Base-by-base conservation (phyloP, 2,797 vertebrate species). In the Bucorvus abyssinicus region DNA sequence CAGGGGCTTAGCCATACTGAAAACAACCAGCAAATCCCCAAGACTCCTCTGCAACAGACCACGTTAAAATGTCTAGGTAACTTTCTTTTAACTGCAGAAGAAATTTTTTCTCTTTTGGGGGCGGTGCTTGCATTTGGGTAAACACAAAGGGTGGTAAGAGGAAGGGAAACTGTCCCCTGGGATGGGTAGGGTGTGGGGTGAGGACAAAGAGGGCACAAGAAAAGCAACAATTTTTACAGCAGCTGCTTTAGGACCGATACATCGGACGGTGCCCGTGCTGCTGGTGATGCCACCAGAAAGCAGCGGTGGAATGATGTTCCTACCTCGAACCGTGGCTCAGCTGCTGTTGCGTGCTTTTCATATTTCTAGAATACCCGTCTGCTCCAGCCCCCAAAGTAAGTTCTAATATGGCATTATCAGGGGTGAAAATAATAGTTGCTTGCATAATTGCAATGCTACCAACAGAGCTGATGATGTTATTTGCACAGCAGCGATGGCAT, bases 401-500 rank as follows among this genome's bases (percentile, higher is more conserved):
- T 67, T 82, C 65, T 92, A 86, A 82, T 92, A 63, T 70, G 86
- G 75, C 79, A 55, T 40, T 86, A 91, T 90, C 83, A 96, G 85
- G 85, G 69, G 55, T 90, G 90, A 86, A 87, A 95, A 91, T 92
- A 95, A 94, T 81, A 77, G 92, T 79, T 87, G 74, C 93, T 94
- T 93, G 57, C 86, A 86, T 95, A 96, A 95, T 92, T 93, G 93
- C 89, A 87, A 78, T 70, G 65, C 93, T 90, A 87, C 76, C 88
- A 81, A 57, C 74, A 59, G 87, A 96, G 85, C 95, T 90, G 91
- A 53, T 96, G 84, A 95, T 94, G 70, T 96, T 96, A 89, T 97
- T 96, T 94, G 94, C 57, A 71, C 85, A 93, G 93, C 91, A 95
- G 89, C 78, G 95, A 81, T 95, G 89, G 94, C 91, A 96, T 95